Evolutionary conservation across 2,888 invertebrate genomes (phyloP), one percentile per base, ranked within the genome.

Genomic region (Cylindroiulus punctatus): DNA sequence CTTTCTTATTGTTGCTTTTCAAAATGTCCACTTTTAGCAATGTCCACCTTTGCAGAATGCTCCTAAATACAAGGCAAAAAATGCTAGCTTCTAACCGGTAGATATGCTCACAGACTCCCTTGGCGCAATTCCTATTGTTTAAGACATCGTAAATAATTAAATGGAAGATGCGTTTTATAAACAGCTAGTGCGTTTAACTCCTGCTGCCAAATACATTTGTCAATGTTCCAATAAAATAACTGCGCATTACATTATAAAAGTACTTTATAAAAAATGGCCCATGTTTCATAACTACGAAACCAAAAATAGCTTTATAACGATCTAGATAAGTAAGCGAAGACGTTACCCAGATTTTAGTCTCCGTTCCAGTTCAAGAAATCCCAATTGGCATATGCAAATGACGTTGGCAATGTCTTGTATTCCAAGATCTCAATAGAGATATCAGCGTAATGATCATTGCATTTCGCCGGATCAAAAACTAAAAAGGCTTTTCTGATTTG

Each of bases 341-440:
- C 10, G 22, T 22, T 22, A 57, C 7, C 57, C 57, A 57, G 57
- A 57, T 57, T 57, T 57, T 7, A 22, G 3, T 19, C 57, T 22
- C 22, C 57, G 57, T 76, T 26, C 17, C 76, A 76, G 30, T 30
- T 76, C 76, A 30, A 30, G 52, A 52, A 52, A n/a, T 52, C n/a
- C 76, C 76, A 76, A 7, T 76, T 76, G 76, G 30, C 76, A 76
- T 26, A 30, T 57, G 57, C 57, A 57, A 57, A 57, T 57, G 14
- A 76, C 26, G 30, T 17, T 76, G 30, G 26, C 3, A 76, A 17
- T 30, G 26, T 14, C 14, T 17, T 30, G 30, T 30, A 76, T 30
- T 76, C 0, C 76, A 76, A 76, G 76, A 76, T 76, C 14, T 76
- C 76, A 30, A 76, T 76, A 76, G 26, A 76, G 76, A 76, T 76